phyloP scores from a whole-genome alignment of 2,888 invertebrate genomes.

The Ophioninae sp. region DNA sequence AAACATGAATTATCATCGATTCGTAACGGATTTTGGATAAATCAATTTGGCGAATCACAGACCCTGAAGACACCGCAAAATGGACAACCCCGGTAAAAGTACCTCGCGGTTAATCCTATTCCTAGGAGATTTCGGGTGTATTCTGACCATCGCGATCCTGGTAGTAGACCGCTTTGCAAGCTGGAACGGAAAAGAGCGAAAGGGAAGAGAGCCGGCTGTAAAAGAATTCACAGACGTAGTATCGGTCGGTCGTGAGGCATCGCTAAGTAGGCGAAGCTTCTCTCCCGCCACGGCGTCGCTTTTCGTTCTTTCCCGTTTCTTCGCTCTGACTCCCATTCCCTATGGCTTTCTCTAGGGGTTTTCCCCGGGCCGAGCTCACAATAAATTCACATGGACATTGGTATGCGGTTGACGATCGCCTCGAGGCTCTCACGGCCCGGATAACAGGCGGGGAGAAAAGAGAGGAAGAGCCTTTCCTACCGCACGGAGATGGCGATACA shows the following conservation, averaged over 20 bases:
- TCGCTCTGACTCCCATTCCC: background rate
- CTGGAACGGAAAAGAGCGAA: conserved; percentile 28
- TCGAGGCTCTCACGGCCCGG: conserved; percentile 50
- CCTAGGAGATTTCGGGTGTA: conserved; percentile 14
- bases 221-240: conserved; percentile 51
- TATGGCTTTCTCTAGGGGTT: conserved; percentile 24
- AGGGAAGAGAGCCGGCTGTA: conserved; percentile 33
- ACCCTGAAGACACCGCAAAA: background rate
- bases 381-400: conserved; percentile 66
- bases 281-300: conserved; percentile 15
- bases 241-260: conserved; percentile 37
- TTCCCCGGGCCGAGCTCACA: conserved; percentile 54
- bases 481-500: conserved; percentile 46
- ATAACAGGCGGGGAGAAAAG: conserved; percentile 26
- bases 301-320: conserved; percentile 11
- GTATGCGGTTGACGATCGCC: conserved; percentile 67
- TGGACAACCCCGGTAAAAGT: background rate
- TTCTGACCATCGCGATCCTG: conserved; percentile 32
- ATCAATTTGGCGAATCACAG: background rate
- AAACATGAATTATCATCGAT: background rate
- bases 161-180: conserved; percentile 22
- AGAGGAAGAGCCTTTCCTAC: conserved; percentile 43
- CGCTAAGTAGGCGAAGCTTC: conserved; percentile 26
- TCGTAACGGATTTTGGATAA: background rate
- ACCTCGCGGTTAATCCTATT: background rate